These are phyloP conservation scores for Panthera tigris DNA, from an alignment of 2,113 vertebrate genomes.

Conservation along the genomic window DNA sequence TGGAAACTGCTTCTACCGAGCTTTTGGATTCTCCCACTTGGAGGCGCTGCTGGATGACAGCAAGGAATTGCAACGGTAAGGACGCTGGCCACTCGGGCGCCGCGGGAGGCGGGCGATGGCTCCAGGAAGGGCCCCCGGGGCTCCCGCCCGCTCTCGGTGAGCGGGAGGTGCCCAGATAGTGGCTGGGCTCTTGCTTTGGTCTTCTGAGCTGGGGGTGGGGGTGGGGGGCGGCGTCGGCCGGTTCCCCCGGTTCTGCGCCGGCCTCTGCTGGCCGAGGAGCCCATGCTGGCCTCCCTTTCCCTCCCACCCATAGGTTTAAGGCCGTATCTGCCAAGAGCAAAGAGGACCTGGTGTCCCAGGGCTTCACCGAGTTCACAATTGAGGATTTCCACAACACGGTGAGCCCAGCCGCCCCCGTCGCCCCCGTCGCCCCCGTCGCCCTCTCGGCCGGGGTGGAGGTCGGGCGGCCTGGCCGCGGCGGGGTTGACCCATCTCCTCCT, in stretches of 20 bases:
- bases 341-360: constrained; percentile 93
- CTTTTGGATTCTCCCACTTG: constrained; percentile 95
- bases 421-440: fast-evolving
- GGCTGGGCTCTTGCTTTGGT: background rate
- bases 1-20: constrained; percentile 96
- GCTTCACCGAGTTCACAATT: constrained; percentile 96
- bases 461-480: background rate
- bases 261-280: background rate
- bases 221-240: background rate
- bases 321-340: constrained; percentile 94
- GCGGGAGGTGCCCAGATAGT: fast-evolving
- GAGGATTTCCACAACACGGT: constrained; percentile 98
- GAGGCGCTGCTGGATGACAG: constrained; percentile 93
- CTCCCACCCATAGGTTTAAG: constrained; percentile 89
- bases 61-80: constrained; percentile 93
- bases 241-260: background rate
- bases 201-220: background rate
- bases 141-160: background rate
- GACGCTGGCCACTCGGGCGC: background rate
- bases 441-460: background rate
- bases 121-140: fast-evolving
- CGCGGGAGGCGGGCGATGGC: background rate
- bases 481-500: too few relatives aligned
- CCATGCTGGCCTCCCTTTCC: background rate
- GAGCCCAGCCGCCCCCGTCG: constrained; percentile 64